Conservation (phyloP, 2,888 invertebrate species). For the Tachina fera region DNA sequence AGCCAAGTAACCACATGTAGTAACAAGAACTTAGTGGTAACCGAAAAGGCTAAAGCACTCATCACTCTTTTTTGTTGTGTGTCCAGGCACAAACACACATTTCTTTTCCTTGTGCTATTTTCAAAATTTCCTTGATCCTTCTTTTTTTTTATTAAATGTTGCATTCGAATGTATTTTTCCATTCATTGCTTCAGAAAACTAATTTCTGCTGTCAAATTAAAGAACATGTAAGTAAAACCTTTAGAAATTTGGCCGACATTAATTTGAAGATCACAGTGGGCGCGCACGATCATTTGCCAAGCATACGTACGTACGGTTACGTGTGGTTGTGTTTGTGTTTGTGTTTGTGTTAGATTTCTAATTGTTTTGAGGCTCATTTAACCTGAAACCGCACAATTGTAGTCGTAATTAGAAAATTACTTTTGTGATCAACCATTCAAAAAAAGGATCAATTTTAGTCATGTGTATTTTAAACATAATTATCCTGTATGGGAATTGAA, state of each 20-base stretch:
- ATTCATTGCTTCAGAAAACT: conserved; percentile 22
- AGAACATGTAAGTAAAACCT: conserved; percentile 37
- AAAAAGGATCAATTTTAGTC: neutral
- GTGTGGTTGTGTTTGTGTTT: conserved; percentile 26
- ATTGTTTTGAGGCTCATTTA: conserved; percentile 57
- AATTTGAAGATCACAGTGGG: conserved; percentile 61
- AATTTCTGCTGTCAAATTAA: conserved; percentile 64
- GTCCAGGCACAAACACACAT: neutral
- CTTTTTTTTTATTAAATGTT: conserved; percentile 59
- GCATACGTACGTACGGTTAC: neutral
- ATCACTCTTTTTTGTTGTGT: neutral
- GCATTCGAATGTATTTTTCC: conserved; percentile 20
- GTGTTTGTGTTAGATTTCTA: conserved; percentile 27
- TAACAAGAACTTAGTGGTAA: conserved; percentile 54
- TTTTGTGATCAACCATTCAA: conserved; percentile 47
- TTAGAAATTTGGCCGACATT: conserved; percentile 39
- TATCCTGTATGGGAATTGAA: conserved; percentile 38
- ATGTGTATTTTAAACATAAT: conserved; percentile 41
- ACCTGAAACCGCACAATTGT: conserved; percentile 63
- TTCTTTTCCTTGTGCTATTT: conserved; percentile 12
- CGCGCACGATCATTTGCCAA: conserved; percentile 67
- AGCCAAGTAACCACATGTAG: conserved; percentile 45
- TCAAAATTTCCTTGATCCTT: conserved; percentile 46
- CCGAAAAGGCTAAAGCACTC: conserved; percentile 11
- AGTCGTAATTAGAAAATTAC: conserved; percentile 66